These are phyloP conservation scores for Pseudopipra pipra DNA, from an alignment of 2,113 vertebrate genomes.

Conservation along the genomic window DNA sequence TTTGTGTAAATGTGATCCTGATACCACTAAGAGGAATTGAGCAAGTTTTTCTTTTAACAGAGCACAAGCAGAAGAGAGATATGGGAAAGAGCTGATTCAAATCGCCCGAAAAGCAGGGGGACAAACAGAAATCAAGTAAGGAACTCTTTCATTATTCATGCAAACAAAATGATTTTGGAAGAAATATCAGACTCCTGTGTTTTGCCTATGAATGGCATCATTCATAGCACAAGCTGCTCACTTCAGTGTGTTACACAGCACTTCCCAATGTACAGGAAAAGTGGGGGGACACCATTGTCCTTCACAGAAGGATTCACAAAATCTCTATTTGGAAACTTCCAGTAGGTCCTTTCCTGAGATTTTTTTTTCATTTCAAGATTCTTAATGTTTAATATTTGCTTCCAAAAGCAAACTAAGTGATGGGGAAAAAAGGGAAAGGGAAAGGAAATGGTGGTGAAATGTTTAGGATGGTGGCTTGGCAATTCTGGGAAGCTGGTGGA, in stretches of 20 bases:
- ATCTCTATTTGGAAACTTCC: neutral
- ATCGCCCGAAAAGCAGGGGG: slow-evolving; percentile 90
- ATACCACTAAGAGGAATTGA: neutral
- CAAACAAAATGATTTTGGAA: neutral
- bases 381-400: neutral
- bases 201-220: neutral
- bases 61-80: slow-evolving; percentile 90
- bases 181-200: neutral
- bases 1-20: neutral
- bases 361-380: neutral
- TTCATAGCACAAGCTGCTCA: neutral
- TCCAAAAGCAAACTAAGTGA: neutral
- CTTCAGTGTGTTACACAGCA: neutral
- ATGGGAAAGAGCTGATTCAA: slow-evolving; percentile 90
- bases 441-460: neutral
- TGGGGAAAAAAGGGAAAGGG: neutral
- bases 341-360: neutral
- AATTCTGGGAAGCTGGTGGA: neutral
- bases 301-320: neutral
- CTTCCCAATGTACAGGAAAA: neutral
- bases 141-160: neutral
- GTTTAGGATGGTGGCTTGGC: neutral
- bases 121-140: slow-evolving; percentile 89
- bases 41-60: slow-evolving; percentile 59
- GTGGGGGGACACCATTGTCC: neutral